Evolutionary conservation across 2,888 invertebrate genomes (phyloP).

Genomic region (Andrena bucephala): DNA sequence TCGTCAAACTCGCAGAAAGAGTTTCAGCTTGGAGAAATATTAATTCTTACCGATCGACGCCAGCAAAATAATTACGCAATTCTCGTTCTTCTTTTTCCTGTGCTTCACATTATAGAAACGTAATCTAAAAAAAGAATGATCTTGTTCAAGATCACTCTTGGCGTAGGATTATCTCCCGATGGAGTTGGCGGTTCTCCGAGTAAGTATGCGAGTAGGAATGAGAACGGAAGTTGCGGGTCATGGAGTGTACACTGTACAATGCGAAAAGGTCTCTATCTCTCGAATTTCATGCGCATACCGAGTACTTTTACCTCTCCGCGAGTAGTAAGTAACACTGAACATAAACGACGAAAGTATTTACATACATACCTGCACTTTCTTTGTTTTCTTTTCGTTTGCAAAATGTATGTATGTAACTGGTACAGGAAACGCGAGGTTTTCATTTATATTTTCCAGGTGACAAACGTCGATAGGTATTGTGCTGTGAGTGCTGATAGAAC

Average conservation of each 20-base stretch:
- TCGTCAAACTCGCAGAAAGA: neutral
- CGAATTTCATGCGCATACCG: neutral
- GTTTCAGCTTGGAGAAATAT: conserved; percentile 2
- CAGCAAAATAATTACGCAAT: too few species aligned
- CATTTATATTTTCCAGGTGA: too few species aligned
- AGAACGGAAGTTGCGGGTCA: conserved; percentile 25
- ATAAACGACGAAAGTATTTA: neutral
- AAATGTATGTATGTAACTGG: neutral
- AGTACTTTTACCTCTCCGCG: neutral
- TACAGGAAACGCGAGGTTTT: too few species aligned
- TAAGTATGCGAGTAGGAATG: neutral
- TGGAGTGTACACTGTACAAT: neutral
- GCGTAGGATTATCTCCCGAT: neutral
- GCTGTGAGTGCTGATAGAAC: too few species aligned
- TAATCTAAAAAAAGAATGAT: too few species aligned
- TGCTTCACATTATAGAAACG: too few species aligned
- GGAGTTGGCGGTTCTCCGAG: neutral
- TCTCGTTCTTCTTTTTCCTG: too few species aligned
- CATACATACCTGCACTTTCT: too few species aligned
- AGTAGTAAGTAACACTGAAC: neutral
- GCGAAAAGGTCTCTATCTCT: conserved; percentile 1
- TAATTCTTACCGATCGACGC: neutral
- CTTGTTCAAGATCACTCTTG: neutral
- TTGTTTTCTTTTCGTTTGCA: neutral
- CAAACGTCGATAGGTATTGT: too few species aligned